Conservation (phyloP, 2,888 invertebrate species). For the Antheraea yamamai region DNA sequence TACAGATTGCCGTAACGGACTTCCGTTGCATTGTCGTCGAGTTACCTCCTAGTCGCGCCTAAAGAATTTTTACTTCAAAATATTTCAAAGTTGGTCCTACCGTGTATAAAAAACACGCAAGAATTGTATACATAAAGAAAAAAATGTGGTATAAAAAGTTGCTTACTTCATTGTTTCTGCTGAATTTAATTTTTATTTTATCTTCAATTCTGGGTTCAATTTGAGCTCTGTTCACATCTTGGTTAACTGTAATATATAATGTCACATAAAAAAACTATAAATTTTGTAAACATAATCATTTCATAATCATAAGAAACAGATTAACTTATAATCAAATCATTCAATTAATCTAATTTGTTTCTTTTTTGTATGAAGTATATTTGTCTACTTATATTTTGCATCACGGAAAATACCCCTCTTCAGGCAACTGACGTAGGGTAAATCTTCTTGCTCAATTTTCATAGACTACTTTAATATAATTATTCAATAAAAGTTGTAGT, state of each 20-base stretch:
- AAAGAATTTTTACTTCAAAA: too few relatives aligned
- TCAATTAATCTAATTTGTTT: neutral
- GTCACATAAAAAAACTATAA: neutral
- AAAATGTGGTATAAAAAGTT: neutral
- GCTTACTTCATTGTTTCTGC: conserved; percentile 60
- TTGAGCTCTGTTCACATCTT: conserved; percentile 22
- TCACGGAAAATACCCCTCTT: neutral
- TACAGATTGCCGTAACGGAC: too few relatives aligned
- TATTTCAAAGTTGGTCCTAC: too few relatives aligned
- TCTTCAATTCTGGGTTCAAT: conserved; percentile 25
- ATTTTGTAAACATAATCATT: neutral
- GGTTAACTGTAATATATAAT: conserved; percentile 27
- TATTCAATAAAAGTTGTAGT: too few relatives aligned
- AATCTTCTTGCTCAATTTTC: neutral
- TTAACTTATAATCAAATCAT: neutral
- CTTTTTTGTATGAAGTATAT: neutral
- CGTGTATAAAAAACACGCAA: too few relatives aligned
- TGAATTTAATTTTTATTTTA: conserved; percentile 64
- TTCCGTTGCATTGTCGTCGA: too few relatives aligned
- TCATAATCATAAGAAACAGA: too few relatives aligned
- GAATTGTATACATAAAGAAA: too few relatives aligned
- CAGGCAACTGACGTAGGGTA: neutral
- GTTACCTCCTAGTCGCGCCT: too few relatives aligned
- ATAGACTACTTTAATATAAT: neutral
- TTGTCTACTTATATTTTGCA: neutral